Evolutionary conservation across 2,113 vertebrate genomes (phyloP).

Genomic region (Chrysochloris asiatica): DNA sequence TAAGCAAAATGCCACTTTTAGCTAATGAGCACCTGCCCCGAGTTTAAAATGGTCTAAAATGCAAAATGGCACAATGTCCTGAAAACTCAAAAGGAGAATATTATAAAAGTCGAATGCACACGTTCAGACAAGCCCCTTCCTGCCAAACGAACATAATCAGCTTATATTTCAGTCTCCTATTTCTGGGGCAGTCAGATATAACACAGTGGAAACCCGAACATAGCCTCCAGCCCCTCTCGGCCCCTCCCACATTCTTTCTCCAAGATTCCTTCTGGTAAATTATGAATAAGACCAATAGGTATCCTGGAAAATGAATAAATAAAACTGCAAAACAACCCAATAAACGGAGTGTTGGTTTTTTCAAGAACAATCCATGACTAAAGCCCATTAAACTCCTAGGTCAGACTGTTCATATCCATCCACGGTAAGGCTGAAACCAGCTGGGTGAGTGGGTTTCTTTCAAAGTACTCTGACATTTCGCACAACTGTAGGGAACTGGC

Average conservation of each 20-base stretch:
- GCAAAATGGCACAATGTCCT: background rate
- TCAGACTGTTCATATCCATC: no score
- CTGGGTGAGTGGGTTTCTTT: no score
- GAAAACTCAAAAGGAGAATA: constrained; percentile 31
- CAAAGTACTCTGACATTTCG: no score
- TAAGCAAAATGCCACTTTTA: background rate
- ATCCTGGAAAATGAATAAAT: background rate
- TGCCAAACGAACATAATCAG: constrained; percentile 40
- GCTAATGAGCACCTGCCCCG: background rate
- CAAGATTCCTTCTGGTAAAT: constrained; percentile 41
- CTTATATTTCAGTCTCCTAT: constrained; percentile 71
- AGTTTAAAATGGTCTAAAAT: background rate
- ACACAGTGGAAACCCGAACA: constrained; percentile 58
- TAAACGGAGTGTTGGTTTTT: constrained; percentile 5
- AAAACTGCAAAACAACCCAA: background rate
- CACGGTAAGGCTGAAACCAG: no score
- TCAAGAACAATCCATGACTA: constrained; percentile 12
- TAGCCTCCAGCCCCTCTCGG: constrained; percentile 55
- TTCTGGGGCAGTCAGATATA: constrained; percentile 68
- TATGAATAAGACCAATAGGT: background rate
- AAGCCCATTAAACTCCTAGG: background rate
- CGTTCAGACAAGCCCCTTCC: constrained; percentile 63
- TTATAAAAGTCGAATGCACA: constrained; percentile 31
- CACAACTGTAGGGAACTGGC: no score
- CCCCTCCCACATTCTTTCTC: constrained; percentile 51